Evolutionary conservation across 2,797 vertebrate species (phyloP), one percentile per base, ranked within the genome.

Genomic region (Falco peregrinus): DNA sequence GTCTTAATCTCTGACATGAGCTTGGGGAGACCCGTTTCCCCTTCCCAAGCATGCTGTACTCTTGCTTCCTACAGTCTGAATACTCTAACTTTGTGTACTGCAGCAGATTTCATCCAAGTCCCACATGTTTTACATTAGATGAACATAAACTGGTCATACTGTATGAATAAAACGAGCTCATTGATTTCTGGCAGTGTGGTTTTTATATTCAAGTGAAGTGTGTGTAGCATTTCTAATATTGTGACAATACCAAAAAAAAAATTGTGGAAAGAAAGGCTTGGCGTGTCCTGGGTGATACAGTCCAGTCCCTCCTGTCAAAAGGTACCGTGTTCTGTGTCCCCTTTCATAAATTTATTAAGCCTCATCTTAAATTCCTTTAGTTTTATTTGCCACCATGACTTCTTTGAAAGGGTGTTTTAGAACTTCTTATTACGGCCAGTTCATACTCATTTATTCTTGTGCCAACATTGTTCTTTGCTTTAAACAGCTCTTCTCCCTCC

Each of bases 391-490:
- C 82, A 91, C 94, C 91, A 93, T 0, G 0, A 53, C 61, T 84
- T 95, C 93, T 97, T 95, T 96, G 89, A 86, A 93, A 91, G 94
- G 17, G 60, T 87, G 90, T 86, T 96, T 97, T 89, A 90, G 93
- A 97, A 87, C 78, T 94, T 92, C 43, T 0, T 87, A 87, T 94
- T 95, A 97, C 78, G 93, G 57, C 87, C 82, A 81, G 82, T 94
- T 96, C 89, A 74, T 69, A 61, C 50, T 92, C 91, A 97, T 94
- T 78, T 97, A 92, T 97, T 97, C 96, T 94, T 50, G 6, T 96
- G 95, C 96, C 96, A 96, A 93, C 95, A 97, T 97, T 97, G 96
- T 97, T 97, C 95, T 97, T 61, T 84, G 59, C 50, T 94, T 94
- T 93, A 87, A 97, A 93, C 93, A 65, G 65, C 69, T 81, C 85